Evolutionary conservation across 30 jellyfish, hydroid and myxozoan species (phyloP).

Genomic region (Cassiopea xamachana): DNA sequence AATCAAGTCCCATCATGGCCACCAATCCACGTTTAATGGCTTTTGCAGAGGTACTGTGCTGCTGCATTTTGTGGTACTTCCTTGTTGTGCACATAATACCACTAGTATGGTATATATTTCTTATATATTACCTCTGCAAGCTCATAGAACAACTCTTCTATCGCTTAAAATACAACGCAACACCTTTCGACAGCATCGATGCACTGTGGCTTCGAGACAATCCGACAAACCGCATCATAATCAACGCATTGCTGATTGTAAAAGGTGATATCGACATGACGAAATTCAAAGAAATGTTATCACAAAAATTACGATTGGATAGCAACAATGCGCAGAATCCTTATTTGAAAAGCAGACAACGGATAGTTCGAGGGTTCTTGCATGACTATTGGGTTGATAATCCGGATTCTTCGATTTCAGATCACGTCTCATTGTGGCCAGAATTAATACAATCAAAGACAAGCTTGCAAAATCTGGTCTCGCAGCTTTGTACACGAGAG

Average conservation of each 20-base stretch:
- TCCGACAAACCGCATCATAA: conserved; percentile 69
- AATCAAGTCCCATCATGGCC: not conserved
- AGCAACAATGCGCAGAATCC: conserved; percentile 22
- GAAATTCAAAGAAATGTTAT: conserved; percentile 14
- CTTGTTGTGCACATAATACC: conserved; percentile 21
- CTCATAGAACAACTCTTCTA: conserved; percentile 41
- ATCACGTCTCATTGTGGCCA: conserved; percentile 73
- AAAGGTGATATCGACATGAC: conserved; percentile 69
- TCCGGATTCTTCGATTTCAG: conserved; percentile 38
- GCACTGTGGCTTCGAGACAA: conserved; percentile 78
- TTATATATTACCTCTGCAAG: conserved; percentile 32
- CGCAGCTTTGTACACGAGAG: conserved; percentile 54
- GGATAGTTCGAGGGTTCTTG: conserved; percentile 53
- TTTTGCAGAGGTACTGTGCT: conserved; percentile 23
- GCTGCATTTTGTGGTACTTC: conserved; percentile 51
- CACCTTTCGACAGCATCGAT: conserved; percentile 63
- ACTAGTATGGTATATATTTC: conserved; percentile 28
- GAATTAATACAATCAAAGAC: conserved; percentile 28
- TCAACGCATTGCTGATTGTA: conserved; percentile 62
- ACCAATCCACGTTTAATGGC: conserved; percentile 35
- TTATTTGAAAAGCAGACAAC: conserved; percentile 41
- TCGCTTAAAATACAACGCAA: conserved; percentile 42
- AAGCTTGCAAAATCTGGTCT: conserved; percentile 34
- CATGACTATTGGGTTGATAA: conserved; percentile 81
- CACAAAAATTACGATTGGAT: conserved; percentile 25